Evolutionary conservation across 2,113 vertebrate genomes (phyloP).

Genomic region (Heterochromis multidens): DNA sequence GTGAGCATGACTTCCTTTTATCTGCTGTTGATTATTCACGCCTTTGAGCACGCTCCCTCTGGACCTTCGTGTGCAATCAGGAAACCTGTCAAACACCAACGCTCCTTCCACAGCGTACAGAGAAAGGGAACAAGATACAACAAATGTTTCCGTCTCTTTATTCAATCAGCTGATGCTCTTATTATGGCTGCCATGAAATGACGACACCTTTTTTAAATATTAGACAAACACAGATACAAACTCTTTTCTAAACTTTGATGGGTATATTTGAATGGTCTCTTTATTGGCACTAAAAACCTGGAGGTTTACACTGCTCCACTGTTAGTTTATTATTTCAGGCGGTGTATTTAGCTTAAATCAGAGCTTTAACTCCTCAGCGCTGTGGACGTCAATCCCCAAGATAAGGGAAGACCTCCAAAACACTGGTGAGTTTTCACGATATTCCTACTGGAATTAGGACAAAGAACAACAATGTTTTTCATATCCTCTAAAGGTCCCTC

Average conservation of each 20-base stretch:
- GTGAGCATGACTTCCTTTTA: not conserved
- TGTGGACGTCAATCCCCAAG: too few species aligned
- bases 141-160: not conserved
- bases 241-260: not conserved
- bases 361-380: too few species aligned
- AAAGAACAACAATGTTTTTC: not conserved
- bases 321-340: too few species aligned
- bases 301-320: too few species aligned
- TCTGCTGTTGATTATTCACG: conserved; percentile 10
- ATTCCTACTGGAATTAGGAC: not conserved
- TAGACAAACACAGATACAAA: not conserved
- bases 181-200: not conserved
- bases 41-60: not conserved
- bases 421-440: too few species aligned
- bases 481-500: not conserved
- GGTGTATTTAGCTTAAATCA: too few species aligned
- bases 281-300: not conserved
- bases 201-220: not conserved
- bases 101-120: not conserved
- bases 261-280: not conserved
- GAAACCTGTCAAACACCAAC: not conserved
- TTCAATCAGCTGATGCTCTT: not conserved
- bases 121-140: not conserved
- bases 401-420: too few species aligned
- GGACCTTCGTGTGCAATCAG: not conserved